phyloP scores from a whole-genome alignment of 2,888 invertebrate species.

The Pollenia labialis region DNA sequence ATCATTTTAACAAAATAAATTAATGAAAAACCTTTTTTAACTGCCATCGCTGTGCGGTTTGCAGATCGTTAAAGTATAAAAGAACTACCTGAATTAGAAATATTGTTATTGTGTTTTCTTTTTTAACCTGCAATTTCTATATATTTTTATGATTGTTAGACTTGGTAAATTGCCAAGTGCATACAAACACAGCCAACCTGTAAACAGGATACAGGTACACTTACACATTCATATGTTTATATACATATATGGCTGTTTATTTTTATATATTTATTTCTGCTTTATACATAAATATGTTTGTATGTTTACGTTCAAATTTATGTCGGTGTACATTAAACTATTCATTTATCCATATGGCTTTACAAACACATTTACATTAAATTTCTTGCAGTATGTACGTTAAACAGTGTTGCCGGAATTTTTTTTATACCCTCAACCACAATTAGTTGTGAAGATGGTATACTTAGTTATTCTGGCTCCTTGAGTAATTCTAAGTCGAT shows the following conservation, averaged over 20 bases:
- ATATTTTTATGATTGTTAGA: conserved; percentile 27
- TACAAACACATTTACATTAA: background rate
- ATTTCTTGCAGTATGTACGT: background rate
- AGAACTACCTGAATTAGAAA: background rate
- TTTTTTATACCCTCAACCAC: too few species aligned
- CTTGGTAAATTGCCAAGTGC: conserved; percentile 6
- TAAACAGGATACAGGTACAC: too few species aligned
- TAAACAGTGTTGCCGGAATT: too few species aligned
- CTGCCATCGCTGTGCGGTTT: too few species aligned
- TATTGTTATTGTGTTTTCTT: conserved; percentile 2
- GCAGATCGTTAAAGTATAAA: too few species aligned
- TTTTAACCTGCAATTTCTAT: background rate
- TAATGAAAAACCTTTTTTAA: too few species aligned
- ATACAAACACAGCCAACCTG: too few species aligned
- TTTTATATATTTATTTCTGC: background rate
- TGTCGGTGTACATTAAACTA: conserved; percentile 16
- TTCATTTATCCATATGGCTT: conserved; percentile 14
- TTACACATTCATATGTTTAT: too few species aligned
- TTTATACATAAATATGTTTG: background rate
- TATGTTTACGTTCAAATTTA: background rate
- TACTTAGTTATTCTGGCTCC: too few species aligned
- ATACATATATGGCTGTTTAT: background rate
- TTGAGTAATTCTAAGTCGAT: too few species aligned
- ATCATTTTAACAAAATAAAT: too few species aligned
- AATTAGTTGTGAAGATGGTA: too few species aligned